Evolutionary conservation across 1,140 invertebrate genomes (phyloP), one percentile per base, ranked within the genome.

Genomic region (Colletes gigas): DNA sequence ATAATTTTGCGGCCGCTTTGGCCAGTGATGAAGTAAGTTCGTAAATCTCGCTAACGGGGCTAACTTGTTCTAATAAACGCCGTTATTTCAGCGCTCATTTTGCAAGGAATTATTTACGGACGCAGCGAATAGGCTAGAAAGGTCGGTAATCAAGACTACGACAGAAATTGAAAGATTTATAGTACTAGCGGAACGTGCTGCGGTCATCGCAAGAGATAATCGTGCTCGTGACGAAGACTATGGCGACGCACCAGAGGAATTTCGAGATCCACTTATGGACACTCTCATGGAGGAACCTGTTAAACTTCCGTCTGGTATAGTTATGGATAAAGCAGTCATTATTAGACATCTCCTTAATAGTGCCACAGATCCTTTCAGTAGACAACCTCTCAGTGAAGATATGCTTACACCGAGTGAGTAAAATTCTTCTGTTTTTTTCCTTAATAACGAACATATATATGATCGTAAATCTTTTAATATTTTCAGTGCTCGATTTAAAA

Each of bases 231-330:
- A 98, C 89, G 97, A 98, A 82, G 98, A 99, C 92, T 98, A 96
- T 90, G 97, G 97, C 47, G 98, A 99, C 92, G 98, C 98, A 60
- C 99, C 99, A 0, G 98, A 99, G 85, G 98, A 99, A 93, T 99
- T 99, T 92, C 96, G 96, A 93, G 98, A 99, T 95, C 98, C 98
- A 0, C 93, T 99, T 1, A 99, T 99, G 98, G 98, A 98, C 89
- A 99, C 98, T 0, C 92, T 99, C 21, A 99, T 99, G 98, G 96
- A 96, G 2, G 98, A 99, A 92, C 99, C 99, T 4, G 98, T 99
- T 0, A 94, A 97, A 77, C 94, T 99, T 79, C 98, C 98, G 12
- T 98, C 98, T 75, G 98, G 98, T 76, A 97, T 97, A 88, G 95
- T 99, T 4, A 99, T 99, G 98, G 98, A 99, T 93, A 95, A 98